phyloP scores from a whole-genome alignment of 2,113 vertebrate genomes.

The Microcebus ravelobensis region DNA sequence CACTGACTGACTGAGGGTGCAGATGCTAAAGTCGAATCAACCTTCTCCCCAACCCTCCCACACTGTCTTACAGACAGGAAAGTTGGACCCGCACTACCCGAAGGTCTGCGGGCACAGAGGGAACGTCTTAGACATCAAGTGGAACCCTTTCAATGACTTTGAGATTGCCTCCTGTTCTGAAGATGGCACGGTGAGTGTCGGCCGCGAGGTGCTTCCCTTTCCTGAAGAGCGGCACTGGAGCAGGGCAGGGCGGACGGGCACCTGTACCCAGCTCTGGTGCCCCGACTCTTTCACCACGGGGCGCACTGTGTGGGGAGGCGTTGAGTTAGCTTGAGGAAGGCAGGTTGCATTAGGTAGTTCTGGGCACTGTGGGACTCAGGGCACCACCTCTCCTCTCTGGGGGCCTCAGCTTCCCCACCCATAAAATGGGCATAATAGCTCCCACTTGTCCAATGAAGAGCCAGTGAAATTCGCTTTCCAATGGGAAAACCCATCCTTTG shows the following conservation, averaged over 20 bases:
- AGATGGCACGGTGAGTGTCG: slow-evolving; percentile 90
- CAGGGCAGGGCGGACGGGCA: accelerated
- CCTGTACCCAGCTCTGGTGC: background rate
- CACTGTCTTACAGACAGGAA: slow-evolving; percentile 90
- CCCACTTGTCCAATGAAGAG: background rate
- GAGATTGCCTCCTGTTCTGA: slow-evolving; percentile 96
- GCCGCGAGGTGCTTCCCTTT: accelerated
- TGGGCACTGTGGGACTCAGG: background rate
- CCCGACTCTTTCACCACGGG: background rate
- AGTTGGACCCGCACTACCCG: slow-evolving; percentile 93
- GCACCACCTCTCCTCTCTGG: background rate
- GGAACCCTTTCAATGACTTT: slow-evolving; percentile 96
- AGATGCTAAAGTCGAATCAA: background rate
- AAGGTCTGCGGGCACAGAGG: slow-evolving; percentile 93
- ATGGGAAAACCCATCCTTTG: background rate
- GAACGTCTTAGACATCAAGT: slow-evolving; percentile 94
- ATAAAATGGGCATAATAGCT: background rate
- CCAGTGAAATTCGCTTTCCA: background rate
- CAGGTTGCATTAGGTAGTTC: background rate
- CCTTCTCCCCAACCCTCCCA: background rate
- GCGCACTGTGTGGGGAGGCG: background rate
- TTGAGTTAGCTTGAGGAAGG: background rate
- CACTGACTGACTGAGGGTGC: background rate
- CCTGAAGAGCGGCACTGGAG: background rate
- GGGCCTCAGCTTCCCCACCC: background rate